Evolutionary conservation across 1,140 invertebrate species (phyloP).

Genomic region (Hylaeus anthracinus): DNA sequence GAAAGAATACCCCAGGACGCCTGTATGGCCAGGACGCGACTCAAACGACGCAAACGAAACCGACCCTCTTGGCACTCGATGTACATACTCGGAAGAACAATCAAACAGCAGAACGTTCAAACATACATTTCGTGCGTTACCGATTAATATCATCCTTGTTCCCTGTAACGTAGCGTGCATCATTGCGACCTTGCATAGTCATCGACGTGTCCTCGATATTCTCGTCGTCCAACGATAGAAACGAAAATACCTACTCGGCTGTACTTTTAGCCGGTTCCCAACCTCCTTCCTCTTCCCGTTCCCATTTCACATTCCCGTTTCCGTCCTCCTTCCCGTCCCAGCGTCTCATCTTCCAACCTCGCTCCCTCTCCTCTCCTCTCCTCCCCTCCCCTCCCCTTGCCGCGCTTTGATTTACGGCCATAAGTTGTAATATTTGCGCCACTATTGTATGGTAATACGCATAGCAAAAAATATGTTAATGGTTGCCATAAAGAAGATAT

Average conservation of each 20-base stretch:
- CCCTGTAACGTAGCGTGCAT: neutral
- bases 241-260: conserved; percentile 44
- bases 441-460: conserved; percentile 80
- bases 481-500: conserved; percentile 80
- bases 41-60: too few species aligned
- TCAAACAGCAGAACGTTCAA: too few species aligned
- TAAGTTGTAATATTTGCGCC: conserved; percentile 80
- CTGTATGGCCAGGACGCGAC: too few species aligned
- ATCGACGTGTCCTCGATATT: conserved; percentile 3
- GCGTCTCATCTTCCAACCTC: conserved; percentile 25
- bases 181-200: neutral
- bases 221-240: neutral
- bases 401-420: conserved; percentile 76
- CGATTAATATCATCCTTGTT: too few species aligned
- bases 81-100: too few species aligned
- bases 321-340: conserved; percentile 1
- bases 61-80: too few species aligned
- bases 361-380: conserved; percentile 32
- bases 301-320: conserved; percentile 3
- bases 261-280: conserved; percentile 31
- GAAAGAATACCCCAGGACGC: too few species aligned
- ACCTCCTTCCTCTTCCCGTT: neutral
- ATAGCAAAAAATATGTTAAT: conserved; percentile 80
- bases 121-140: too few species aligned
- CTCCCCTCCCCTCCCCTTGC: neutral